Evolutionary conservation across 1,140 invertebrate genomes (phyloP).

Genomic region (Orius insidiosus): DNA sequence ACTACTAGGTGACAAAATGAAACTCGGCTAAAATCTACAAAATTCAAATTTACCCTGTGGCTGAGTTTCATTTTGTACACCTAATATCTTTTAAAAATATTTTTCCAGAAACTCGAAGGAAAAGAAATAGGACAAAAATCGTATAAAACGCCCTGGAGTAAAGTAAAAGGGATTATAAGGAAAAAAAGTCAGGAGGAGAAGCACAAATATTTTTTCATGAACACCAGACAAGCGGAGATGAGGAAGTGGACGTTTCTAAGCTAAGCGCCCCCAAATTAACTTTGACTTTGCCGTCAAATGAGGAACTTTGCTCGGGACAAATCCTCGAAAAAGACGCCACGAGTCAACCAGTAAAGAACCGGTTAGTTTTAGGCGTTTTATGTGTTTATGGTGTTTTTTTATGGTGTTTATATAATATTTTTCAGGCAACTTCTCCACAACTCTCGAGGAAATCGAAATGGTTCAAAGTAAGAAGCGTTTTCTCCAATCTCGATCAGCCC

Average conservation of each 20-base stretch:
- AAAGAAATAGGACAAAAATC: not conserved
- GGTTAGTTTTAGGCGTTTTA: too few species aligned
- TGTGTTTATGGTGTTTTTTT: too few species aligned
- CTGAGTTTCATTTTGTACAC: too few species aligned
- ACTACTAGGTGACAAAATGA: too few species aligned
- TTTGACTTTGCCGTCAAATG: conserved; percentile 37
- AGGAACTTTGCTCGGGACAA: conserved; percentile 27
- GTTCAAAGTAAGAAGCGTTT: conserved; percentile 53
- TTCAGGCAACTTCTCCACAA: conserved; percentile 22
- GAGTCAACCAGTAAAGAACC: too few species aligned
- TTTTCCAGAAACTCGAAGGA: not conserved
- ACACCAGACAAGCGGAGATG: not conserved
- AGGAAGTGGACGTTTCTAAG: conserved; percentile 6
- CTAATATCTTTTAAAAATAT: too few species aligned
- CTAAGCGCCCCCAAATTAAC: conserved; percentile 30
- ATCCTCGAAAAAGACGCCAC: too few species aligned
- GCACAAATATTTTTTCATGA: conserved; percentile 3
- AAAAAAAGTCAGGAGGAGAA: conserved; percentile 33
- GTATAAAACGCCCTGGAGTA: conserved; percentile 44
- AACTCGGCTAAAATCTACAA: too few species aligned
- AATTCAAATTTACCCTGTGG: too few species aligned
- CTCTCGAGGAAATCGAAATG: conserved; percentile 37
- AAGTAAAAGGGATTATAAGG: conserved; percentile 53
- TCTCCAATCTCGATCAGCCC: conserved; percentile 39
- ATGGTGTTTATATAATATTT: too few species aligned